These are phyloP conservation scores for Gasterosteus nipponicus DNA, from an alignment of 2,113 vertebrate species.

Conservation along the genomic window DNA sequence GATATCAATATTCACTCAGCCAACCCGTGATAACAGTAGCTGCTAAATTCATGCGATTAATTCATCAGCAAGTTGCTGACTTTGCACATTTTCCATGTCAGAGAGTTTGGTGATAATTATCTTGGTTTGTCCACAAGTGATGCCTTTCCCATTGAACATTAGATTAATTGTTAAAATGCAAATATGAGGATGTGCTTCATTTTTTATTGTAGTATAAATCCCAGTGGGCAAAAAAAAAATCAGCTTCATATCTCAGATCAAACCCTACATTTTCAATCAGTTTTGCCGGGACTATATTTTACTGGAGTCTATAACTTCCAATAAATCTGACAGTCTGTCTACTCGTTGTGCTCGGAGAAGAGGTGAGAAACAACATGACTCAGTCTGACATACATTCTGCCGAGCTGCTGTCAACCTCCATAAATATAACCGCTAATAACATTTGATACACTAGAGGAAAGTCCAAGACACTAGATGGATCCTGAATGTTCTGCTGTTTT, in stretches of 20 bases:
- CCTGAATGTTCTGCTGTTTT: not conserved
- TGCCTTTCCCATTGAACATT: not conserved
- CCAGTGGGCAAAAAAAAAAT: not conserved
- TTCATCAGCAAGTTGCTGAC: not conserved
- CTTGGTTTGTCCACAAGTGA: not conserved
- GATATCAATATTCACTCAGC: not conserved
- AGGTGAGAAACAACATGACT: slow-evolving; percentile 57
- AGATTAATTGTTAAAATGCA: not conserved
- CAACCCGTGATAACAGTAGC: not conserved
- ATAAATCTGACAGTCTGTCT: slow-evolving; percentile 33
- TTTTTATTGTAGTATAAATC: not conserved
- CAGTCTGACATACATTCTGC: slow-evolving; percentile 50
- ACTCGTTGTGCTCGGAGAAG: slow-evolving; percentile 39
- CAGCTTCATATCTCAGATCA: not conserved
- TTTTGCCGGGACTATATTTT: slow-evolving; percentile 33
- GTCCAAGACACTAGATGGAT: not conserved
- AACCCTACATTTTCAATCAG: not conserved
- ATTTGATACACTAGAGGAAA: slow-evolving; percentile 43
- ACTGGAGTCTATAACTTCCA: not conserved
- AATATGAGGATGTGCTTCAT: not conserved
- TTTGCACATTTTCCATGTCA: not conserved
- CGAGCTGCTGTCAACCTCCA: slow-evolving; percentile 55
- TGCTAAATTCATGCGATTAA: not conserved
- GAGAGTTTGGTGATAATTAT: not conserved
- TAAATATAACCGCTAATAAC: slow-evolving; percentile 61